A percentile compares a stretch with the other conserved stretches of the same genome.
Conservation (phyloP, 2,888 invertebrate species). For the Ophioninae sp. region DNA sequence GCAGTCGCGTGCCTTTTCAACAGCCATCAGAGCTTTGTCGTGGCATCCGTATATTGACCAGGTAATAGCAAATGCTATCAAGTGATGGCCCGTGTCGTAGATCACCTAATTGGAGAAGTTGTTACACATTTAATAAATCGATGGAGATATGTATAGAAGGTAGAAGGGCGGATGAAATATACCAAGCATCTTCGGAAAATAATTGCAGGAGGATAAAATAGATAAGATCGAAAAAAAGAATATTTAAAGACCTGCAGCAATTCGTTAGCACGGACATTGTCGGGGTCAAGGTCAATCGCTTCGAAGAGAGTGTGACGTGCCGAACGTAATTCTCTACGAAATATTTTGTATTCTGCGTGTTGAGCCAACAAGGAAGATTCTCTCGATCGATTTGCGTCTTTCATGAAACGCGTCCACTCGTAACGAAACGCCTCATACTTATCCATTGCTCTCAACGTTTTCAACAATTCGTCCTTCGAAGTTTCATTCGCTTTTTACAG, state of each 20-base stretch:
- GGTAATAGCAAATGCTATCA: slow-evolving; percentile 63
- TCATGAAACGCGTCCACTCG: slow-evolving; percentile 65
- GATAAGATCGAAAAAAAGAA: background rate
- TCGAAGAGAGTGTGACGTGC: slow-evolving; percentile 67
- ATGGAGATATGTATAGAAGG: no score
- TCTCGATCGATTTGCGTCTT: slow-evolving; percentile 47
- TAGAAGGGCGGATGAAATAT: no score
- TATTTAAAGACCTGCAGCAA: slow-evolving; percentile 63
- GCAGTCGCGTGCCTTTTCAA: slow-evolving; percentile 68
- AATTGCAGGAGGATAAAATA: background rate
- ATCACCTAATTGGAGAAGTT: slow-evolving; percentile 53
- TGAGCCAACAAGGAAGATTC: slow-evolving; percentile 59
- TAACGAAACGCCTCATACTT: slow-evolving; percentile 66
- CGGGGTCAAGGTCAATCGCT: slow-evolving; percentile 62
- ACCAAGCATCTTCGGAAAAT: background rate
- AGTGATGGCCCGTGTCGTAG: slow-evolving; percentile 62
- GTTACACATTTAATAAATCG: no score
- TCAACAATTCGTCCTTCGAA: slow-evolving; percentile 65
- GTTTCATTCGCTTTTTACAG: background rate
- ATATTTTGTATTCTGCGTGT: slow-evolving; percentile 69
- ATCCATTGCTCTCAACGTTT: slow-evolving; percentile 59
- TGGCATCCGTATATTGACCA: slow-evolving; percentile 69
- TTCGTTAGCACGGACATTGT: slow-evolving; percentile 62
- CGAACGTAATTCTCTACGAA: slow-evolving; percentile 60
- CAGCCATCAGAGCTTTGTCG: slow-evolving; percentile 67